Conservation (phyloP, 1,140 invertebrate species). For the Neodiprion lecontei region DNA sequence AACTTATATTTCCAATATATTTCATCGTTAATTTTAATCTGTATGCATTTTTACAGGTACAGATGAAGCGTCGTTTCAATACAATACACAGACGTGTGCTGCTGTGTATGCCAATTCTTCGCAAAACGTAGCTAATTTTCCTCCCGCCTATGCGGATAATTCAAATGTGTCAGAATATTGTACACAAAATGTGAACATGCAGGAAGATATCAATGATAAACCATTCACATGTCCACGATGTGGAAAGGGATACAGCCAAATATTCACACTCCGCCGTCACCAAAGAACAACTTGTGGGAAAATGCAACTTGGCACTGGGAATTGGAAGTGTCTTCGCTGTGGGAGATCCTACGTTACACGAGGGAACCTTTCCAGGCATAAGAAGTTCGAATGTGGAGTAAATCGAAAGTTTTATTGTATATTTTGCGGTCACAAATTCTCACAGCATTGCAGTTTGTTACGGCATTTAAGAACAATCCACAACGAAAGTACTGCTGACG, state of each 20-base stretch:
- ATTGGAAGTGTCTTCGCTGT: conserved; percentile 33
- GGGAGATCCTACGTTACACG: conserved; percentile 32
- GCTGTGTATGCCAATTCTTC: not conserved
- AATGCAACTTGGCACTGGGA: conserved; percentile 21
- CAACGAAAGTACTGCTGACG: conserved; percentile 12
- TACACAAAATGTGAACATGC: not conserved
- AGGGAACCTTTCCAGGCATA: conserved; percentile 55
- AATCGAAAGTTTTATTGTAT: conserved; percentile 52
- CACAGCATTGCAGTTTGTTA: conserved; percentile 35
- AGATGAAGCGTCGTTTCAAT: not conserved
- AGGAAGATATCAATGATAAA: conserved; percentile 28
- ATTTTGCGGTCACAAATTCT: conserved; percentile 46
- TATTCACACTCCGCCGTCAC: conserved; percentile 35
- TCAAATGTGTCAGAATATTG: conserved; percentile 9
- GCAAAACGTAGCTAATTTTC: conserved; percentile 12
- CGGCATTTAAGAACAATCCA: conserved; percentile 35
- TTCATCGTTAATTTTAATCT: not conserved
- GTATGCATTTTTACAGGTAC: not conserved
- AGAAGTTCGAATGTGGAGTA: conserved; percentile 54
- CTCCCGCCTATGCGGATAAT: conserved; percentile 8
- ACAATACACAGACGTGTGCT: too few species aligned
- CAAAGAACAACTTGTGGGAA: conserved; percentile 32
- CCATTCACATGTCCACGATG: conserved; percentile 32
- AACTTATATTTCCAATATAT: not conserved
- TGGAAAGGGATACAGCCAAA: conserved; percentile 25